phyloP scores from a whole-genome alignment of 2,113 vertebrate species.

The Nycticebus coucang region DNA sequence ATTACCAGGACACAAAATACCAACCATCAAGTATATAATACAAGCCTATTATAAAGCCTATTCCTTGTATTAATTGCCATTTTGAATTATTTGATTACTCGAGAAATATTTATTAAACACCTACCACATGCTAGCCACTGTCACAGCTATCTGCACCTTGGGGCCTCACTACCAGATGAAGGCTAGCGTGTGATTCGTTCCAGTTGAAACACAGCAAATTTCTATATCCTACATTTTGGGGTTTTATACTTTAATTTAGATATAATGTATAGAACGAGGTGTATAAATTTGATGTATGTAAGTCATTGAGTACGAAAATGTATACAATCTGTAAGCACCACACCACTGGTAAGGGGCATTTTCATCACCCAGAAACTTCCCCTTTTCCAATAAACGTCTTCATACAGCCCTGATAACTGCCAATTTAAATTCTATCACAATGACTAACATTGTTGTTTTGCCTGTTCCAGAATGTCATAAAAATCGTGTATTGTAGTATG shows the following conservation, averaged over 20 bases:
- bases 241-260: background rate
- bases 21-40: background rate
- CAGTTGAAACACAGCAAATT: background rate
- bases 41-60: background rate
- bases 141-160: background rate
- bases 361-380: background rate
- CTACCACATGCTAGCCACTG: background rate
- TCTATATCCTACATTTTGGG: background rate
- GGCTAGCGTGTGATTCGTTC: too few relatives aligned
- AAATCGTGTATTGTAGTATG: background rate
- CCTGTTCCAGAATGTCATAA: background rate
- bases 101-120: background rate
- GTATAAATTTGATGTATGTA: background rate
- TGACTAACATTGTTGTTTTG: background rate
- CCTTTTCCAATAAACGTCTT: background rate
- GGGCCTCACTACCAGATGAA: background rate
- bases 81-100: background rate
- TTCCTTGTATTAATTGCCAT: too few relatives aligned
- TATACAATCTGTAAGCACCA: background rate
- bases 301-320: background rate
- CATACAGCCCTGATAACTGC: rapidly evolving
- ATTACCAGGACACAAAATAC: background rate
- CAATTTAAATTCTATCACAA: background rate
- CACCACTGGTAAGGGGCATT: background rate
- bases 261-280: background rate